Conservation (phyloP, 2,113 vertebrate genomes). For the Tetrax tetrax region DNA sequence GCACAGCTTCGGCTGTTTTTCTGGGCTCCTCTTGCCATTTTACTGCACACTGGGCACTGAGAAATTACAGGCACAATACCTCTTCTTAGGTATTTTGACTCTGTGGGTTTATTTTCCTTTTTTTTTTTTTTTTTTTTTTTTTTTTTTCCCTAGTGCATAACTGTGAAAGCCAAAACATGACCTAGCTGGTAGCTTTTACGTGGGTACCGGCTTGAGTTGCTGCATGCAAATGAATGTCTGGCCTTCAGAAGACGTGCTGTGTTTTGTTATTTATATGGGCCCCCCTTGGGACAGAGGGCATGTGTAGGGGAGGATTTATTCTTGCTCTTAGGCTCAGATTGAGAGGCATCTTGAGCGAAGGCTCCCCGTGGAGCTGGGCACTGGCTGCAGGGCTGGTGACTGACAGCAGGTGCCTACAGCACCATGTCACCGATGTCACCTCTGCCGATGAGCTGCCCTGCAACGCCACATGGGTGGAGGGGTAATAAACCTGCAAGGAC, state of each 20-base stretch:
- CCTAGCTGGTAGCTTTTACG: not conserved
- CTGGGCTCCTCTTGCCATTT: not conserved
- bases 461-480: rapidly evolving
- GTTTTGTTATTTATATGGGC: not conserved
- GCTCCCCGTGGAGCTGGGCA: not conserved
- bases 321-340: not conserved
- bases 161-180: not conserved
- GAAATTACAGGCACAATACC: too few species aligned
- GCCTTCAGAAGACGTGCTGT: not conserved
- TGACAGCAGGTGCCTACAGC: not conserved
- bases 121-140: too few species aligned
- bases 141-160: too few species aligned
- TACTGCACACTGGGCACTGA: too few species aligned
- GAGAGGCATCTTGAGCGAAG: not conserved
- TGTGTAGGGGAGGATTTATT: not conserved
- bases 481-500: not conserved
- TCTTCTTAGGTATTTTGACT: not conserved
- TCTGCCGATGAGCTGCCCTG: not conserved
- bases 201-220: not conserved
- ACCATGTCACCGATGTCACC: rapidly evolving
- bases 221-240: not conserved
- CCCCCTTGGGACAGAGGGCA: not conserved
- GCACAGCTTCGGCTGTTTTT: not conserved
- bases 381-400: not conserved
- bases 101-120: not conserved